Conservation (phyloP, 2,113 vertebrate genomes). For the Coptodon bakossiorum region DNA sequence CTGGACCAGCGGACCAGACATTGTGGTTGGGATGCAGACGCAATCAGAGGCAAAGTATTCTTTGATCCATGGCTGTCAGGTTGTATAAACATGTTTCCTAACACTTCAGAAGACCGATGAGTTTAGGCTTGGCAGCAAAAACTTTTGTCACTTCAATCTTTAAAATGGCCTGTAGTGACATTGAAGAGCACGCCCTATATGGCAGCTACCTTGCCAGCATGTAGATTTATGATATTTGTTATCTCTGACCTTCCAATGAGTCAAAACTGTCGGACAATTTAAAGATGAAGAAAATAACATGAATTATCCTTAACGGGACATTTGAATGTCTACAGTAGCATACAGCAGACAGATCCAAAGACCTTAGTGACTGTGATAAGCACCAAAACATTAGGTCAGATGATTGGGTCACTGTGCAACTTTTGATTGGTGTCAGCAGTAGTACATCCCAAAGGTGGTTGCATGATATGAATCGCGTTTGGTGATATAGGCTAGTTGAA, state of each 20-base stretch:
- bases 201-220: neutral
- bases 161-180: neutral
- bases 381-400: neutral
- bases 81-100: neutral
- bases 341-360: neutral
- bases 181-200: neutral
- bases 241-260: neutral
- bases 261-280: neutral
- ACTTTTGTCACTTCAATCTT: constrained; percentile 8
- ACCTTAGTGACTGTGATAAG: neutral
- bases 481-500: neutral
- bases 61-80: constrained; percentile 28
- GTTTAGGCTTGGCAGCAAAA: neutral
- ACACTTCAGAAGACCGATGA: neutral
- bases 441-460: neutral
- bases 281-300: neutral
- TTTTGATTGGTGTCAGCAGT: neutral
- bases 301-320: neutral
- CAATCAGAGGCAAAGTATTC: neutral
- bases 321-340: neutral
- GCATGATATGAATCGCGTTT: neutral
- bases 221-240: neutral
- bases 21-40: neutral
- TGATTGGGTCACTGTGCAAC: neutral
- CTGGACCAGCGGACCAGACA: neutral